A percentile compares a stretch with the other conserved stretches of the same genome.
These are phyloP conservation scores for Caenorhabditis sinica DNA, from an alignment of 2,888 invertebrate genomes.

Conservation along the genomic window DNA sequence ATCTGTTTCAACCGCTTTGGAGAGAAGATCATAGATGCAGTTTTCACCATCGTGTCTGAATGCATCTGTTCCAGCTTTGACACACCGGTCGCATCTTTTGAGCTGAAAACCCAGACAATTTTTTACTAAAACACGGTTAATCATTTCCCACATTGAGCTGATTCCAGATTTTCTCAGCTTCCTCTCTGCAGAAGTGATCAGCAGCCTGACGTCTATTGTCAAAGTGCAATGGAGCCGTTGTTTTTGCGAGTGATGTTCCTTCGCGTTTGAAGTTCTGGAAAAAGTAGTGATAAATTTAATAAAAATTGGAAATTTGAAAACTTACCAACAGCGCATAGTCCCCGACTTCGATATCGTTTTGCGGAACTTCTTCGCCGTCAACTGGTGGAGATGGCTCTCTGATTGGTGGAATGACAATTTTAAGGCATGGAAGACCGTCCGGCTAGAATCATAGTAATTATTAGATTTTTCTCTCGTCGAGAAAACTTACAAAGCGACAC, in stretches of 20 bases:
- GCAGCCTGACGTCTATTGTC: conserved; percentile 1
- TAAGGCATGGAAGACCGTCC: neutral
- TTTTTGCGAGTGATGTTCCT: neutral
- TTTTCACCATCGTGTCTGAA: conserved; percentile 6
- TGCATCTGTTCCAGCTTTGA: conserved; percentile 5
- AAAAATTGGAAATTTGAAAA: neutral
- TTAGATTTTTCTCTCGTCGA: no score
- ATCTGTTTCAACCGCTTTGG: neutral
- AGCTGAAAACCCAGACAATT: no score
- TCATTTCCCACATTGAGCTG: neutral
- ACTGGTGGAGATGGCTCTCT: neutral
- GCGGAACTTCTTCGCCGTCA: neutral
- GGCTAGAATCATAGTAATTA: neutral
- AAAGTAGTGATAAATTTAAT: neutral
- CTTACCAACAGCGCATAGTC: conserved; percentile 33
- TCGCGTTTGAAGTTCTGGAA: conserved; percentile 7
- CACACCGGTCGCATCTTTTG: conserved; percentile 10
- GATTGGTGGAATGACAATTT: conserved; percentile 14
- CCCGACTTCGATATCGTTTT: neutral
- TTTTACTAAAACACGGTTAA: neutral
- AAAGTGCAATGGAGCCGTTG: neutral
- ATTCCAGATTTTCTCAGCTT: conserved; percentile 16
- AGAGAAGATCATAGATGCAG: conserved; percentile 31
- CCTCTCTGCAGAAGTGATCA: neutral
- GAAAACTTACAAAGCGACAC: conserved; percentile 5